Conservation (phyloP, 2,797 vertebrate species). For the Sebastes minor region DNA sequence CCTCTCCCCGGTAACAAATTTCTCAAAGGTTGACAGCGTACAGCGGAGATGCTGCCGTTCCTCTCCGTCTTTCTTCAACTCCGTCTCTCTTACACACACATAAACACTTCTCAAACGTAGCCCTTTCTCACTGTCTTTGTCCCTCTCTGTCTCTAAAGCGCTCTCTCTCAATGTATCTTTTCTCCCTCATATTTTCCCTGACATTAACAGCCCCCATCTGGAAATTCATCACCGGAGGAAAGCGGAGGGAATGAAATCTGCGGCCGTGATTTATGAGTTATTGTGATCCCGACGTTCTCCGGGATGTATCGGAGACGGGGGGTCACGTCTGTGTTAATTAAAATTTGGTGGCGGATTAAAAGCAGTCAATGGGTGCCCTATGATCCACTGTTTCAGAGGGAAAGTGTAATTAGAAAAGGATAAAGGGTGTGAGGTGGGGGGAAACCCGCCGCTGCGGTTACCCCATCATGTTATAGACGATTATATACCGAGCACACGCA, state of each 20-base stretch:
- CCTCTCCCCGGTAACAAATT: constrained; percentile 75
- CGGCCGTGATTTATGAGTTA: constrained; percentile 80
- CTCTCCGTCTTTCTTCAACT: constrained; percentile 23
- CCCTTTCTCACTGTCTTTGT: constrained; percentile 19
- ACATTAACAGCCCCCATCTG: constrained; percentile 73
- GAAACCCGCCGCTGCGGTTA: neutral
- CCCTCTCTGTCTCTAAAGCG: neutral
- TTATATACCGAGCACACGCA: neutral
- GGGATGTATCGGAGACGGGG: constrained; percentile 72
- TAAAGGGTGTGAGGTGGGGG: constrained; percentile 62
- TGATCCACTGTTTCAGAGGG: constrained; percentile 78
- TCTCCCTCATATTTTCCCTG: constrained; percentile 45
- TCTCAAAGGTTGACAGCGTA: constrained; percentile 70
- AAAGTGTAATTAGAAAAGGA: constrained; percentile 82
- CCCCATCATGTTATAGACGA: constrained; percentile 7
- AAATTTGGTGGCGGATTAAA: constrained; percentile 82
- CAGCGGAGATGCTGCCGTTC: constrained; percentile 54
- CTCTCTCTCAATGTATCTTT: neutral
- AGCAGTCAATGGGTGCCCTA: constrained; percentile 79
- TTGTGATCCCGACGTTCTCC: constrained; percentile 74
- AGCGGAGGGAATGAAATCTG: constrained; percentile 69
- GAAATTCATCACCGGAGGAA: constrained; percentile 77
- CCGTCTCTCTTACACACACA: constrained; percentile 42
- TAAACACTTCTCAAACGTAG: constrained; percentile 46
- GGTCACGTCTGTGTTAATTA: constrained; percentile 83